phyloP scores from a whole-genome alignment of 1,140 invertebrate genomes.

The Eriocheir sinensis region DNA sequence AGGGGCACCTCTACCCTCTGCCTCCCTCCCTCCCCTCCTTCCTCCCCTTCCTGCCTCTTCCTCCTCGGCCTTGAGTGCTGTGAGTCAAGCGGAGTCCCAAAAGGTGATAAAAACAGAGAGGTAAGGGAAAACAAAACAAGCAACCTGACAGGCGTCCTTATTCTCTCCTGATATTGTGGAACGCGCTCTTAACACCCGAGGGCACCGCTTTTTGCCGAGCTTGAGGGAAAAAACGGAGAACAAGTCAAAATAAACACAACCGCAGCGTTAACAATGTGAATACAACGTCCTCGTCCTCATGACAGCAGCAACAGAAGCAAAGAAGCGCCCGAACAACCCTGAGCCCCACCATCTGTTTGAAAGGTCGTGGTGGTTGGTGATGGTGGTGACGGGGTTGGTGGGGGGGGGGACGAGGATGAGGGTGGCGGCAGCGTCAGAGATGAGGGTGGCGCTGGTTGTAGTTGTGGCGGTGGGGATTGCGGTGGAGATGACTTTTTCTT shows the following conservation, averaged over 20 bases:
- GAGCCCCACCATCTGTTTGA: neutral
- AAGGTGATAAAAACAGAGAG: slow-evolving; percentile 6
- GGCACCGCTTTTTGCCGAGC: neutral
- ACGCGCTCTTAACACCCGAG: neutral
- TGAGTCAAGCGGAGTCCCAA: neutral
- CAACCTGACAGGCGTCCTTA: neutral
- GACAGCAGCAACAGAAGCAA: neutral
- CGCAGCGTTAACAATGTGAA: slow-evolving; percentile 24
- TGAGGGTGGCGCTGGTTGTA: neutral
- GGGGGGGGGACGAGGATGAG: neutral
- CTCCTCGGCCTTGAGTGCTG: neutral
- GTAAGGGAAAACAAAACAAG: slow-evolving; percentile 2
- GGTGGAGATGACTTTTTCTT: neutral
- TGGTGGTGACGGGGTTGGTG: neutral
- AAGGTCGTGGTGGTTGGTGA: neutral
- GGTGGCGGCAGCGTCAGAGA: neutral
- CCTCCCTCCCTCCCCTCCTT: too few relatives aligned
- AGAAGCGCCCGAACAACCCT: neutral
- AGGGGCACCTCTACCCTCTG: neutral
- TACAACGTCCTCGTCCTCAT: neutral
- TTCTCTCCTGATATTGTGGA: slow-evolving; percentile 5
- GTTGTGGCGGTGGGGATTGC: neutral
- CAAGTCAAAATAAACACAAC: slow-evolving; percentile 1
- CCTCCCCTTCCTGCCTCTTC: too few relatives aligned
- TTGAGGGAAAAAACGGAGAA: neutral